Conservation (phyloP, 2,888 invertebrate species). For the Strigamia maritima region DNA sequence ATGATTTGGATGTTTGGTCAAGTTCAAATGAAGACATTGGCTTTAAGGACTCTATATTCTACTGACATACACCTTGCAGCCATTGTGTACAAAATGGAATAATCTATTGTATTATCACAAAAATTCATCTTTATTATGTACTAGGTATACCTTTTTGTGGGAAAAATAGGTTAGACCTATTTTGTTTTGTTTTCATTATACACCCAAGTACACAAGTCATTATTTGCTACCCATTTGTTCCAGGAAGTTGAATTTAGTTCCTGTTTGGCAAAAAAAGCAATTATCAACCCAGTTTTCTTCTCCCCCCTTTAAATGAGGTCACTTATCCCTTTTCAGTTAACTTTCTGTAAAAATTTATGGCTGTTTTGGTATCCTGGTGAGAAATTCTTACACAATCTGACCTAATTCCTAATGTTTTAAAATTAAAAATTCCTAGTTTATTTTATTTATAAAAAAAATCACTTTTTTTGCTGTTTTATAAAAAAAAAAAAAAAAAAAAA, state of each 20-base stretch:
- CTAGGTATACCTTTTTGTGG: background rate
- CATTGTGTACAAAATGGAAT: background rate
- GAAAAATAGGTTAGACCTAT: background rate
- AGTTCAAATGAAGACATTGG: background rate
- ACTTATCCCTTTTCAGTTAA: background rate
- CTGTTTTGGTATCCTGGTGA: background rate
- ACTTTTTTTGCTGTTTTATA: no score
- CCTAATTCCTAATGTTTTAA: background rate
- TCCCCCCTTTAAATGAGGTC: background rate
- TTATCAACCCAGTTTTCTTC: background rate
- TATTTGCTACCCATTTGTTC: background rate
- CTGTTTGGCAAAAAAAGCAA: background rate
- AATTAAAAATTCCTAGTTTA: no score
- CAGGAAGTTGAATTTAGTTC: background rate
- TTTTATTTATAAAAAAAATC: no score
- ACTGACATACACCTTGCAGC: background rate
- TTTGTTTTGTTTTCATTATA: background rate
- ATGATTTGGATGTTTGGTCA: background rate
- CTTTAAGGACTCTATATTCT: background rate
- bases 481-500: no score
- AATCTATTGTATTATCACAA: background rate
- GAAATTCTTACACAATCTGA: background rate
- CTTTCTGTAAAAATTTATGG: background rate
- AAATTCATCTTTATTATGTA: background rate
- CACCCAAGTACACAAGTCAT: background rate